Evolutionary conservation across 2,113 vertebrate species (phyloP).

Genomic region (Dipodomys spectabilis): DNA sequence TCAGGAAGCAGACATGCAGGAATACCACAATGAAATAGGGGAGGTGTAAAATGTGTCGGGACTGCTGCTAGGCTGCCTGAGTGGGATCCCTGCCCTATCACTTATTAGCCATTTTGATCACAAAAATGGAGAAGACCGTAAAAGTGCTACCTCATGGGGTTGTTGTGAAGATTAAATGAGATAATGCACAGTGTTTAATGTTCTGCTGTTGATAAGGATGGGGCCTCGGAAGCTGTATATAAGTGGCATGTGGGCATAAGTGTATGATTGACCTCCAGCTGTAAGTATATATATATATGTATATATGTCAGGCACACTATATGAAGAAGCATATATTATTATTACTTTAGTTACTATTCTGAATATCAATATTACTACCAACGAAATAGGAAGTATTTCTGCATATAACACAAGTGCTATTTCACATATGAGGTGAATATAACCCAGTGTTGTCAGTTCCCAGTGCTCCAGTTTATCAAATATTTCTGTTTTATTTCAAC

Average conservation of each 20-base stretch:
- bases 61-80: background rate
- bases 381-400: constrained; percentile 7
- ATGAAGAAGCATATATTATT: constrained; percentile 23
- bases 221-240: background rate
- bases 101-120: background rate
- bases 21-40: no score
- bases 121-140: constrained; percentile 7
- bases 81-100: background rate
- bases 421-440: background rate
- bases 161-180: background rate
- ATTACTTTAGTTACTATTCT: background rate
- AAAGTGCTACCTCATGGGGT: background rate
- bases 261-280: background rate
- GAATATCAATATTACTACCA: background rate
- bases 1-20: background rate
- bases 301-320: background rate
- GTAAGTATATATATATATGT: background rate
- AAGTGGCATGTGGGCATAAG: background rate
- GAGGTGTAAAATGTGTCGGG: background rate
- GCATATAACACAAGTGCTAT: background rate
- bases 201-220: background rate
- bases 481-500: constrained; percentile 42
- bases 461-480: constrained; percentile 21
- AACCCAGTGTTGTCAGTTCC: background rate
- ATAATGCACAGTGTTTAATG: background rate